Evolutionary conservation across 2,797 vertebrate species (phyloP).

Genomic region (Tenualosa thibaudeaui): DNA sequence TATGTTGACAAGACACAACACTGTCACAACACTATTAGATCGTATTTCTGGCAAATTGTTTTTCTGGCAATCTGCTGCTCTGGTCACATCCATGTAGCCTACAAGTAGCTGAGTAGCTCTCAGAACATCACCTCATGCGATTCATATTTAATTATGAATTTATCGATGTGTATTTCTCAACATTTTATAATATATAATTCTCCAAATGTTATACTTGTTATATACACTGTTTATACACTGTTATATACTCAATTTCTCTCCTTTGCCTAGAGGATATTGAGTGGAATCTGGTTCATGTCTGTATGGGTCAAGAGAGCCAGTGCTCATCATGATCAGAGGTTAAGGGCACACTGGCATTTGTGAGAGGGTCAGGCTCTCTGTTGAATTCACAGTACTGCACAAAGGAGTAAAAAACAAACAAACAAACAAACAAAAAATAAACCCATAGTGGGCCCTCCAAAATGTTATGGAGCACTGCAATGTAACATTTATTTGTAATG

Average conservation of each 20-base stretch:
- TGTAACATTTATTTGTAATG: background rate
- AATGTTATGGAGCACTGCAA: background rate
- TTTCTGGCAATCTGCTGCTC: too few relatives aligned
- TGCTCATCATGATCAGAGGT: background rate
- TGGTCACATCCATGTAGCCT: too few relatives aligned
- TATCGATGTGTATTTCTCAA: background rate
- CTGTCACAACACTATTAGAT: background rate
- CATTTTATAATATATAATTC: background rate
- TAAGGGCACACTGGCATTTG: background rate
- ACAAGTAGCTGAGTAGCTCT: background rate
- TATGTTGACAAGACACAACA: background rate
- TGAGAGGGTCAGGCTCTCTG: background rate
- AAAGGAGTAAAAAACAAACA: background rate
- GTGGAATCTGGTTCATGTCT: background rate
- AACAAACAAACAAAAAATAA: background rate
- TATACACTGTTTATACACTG: too few relatives aligned
- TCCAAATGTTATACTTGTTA: background rate
- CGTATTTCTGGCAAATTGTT: too few relatives aligned
- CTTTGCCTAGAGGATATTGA: background rate
- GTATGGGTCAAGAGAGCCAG: background rate
- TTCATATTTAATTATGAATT: background rate
- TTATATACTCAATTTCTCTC: background rate
- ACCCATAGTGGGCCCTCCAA: background rate
- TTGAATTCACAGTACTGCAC: background rate
- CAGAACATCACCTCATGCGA: background rate